phyloP scores from a whole-genome alignment of 2,888 invertebrate species.

The Dromius quadrimaculatus region DNA sequence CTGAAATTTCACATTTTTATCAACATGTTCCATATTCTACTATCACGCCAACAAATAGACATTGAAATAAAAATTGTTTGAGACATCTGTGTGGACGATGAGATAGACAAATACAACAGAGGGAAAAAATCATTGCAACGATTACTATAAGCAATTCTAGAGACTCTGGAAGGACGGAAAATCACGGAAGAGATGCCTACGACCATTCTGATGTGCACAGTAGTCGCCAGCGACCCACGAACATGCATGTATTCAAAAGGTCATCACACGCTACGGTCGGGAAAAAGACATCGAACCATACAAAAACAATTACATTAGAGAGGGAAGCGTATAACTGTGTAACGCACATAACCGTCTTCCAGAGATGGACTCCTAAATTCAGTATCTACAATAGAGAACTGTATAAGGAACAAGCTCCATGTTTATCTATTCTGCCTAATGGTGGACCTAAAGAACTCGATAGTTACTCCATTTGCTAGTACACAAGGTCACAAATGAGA shows the following conservation, averaged over 20 bases:
- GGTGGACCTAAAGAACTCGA: no score
- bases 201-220: slow-evolving; percentile 38
- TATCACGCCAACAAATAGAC: slow-evolving; percentile 22
- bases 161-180: background rate
- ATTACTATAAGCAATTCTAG: background rate
- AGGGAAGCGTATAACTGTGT: slow-evolving; percentile 19
- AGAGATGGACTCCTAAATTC: slow-evolving; percentile 8
- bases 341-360: slow-evolving; percentile 30
- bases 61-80: slow-evolving; percentile 36
- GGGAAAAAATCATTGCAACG: slow-evolving; percentile 26
- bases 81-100: slow-evolving; percentile 20
- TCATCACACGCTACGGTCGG: slow-evolving; percentile 30
- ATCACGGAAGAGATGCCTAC: slow-evolving; percentile 31
- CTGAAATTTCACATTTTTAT: no score
- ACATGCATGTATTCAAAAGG: slow-evolving; percentile 55
- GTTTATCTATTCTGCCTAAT: no score
- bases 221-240: slow-evolving; percentile 55
- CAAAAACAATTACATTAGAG: slow-evolving; percentile 51
- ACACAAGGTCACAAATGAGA: no score
- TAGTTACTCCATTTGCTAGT: no score
- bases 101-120: slow-evolving; percentile 41
- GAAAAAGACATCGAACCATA: slow-evolving; percentile 44
- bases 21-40: no score
- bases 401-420: no score
- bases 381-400: no score